Conservation (phyloP, 2,888 invertebrate species). For the Agriopis aurantiaria region DNA sequence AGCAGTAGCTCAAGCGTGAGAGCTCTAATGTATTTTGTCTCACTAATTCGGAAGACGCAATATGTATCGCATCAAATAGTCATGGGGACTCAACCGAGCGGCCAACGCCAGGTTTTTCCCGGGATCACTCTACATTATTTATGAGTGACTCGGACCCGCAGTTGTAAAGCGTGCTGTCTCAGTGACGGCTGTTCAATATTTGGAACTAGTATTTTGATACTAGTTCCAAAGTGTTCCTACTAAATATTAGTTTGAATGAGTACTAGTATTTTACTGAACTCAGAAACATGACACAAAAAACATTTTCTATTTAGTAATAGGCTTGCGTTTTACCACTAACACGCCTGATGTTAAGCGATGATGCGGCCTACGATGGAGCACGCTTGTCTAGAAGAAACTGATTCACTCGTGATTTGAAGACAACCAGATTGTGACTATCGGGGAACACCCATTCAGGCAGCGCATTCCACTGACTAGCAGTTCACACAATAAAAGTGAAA, state of each 20-base stretch:
- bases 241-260: background rate
- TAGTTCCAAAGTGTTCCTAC: background rate
- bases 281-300: no score
- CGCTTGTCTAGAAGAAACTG: no score
- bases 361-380: no score
- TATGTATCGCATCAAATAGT: slow-evolving; percentile 76
- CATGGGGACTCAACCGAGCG: slow-evolving; percentile 66
- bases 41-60: slow-evolving; percentile 72
- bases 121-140: slow-evolving; percentile 84
- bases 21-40: slow-evolving; percentile 43
- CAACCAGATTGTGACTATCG: no score
- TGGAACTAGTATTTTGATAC: slow-evolving; percentile 20
- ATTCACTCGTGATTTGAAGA: no score
- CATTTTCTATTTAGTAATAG: no score
- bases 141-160: slow-evolving; percentile 80
- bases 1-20: slow-evolving; percentile 41
- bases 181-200: slow-evolving; percentile 37
- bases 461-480: no score
- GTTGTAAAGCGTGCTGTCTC: slow-evolving; percentile 58
- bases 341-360: no score
- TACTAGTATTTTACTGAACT: background rate
- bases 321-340: no score
- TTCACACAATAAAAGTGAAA: no score
- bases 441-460: no score
- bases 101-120: slow-evolving; percentile 80